Evolutionary conservation across 2,888 invertebrate genomes (phyloP).

Genomic region (Eupeodes latifasciatus): DNA sequence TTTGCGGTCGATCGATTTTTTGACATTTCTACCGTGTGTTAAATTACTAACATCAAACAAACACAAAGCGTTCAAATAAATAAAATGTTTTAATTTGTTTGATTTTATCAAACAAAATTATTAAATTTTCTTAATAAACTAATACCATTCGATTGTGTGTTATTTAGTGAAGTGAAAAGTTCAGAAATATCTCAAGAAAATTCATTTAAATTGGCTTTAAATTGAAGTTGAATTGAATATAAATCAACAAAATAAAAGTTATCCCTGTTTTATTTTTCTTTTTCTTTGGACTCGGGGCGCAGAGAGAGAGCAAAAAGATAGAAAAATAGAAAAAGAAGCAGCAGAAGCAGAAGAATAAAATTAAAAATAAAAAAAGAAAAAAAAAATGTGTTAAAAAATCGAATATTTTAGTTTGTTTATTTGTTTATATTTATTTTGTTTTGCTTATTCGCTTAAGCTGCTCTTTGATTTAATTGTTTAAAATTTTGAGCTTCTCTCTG

Average conservation of each 20-base stretch:
- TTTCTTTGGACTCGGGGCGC: no score
- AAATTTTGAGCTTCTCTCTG: slow-evolving; percentile 3
- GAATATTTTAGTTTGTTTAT: slow-evolving; percentile 15
- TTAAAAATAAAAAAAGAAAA: background rate
- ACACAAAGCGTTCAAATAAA: slow-evolving; percentile 44
- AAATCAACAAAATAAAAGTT: background rate
- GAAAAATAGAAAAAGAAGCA: background rate
- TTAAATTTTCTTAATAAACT: background rate
- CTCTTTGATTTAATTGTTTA: background rate
- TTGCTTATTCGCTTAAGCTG: background rate
- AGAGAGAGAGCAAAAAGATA: no score
- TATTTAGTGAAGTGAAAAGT: slow-evolving; percentile 61
- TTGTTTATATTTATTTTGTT: slow-evolving; percentile 27
- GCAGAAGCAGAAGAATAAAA: background rate
- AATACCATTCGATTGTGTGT: slow-evolving; percentile 21
- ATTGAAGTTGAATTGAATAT: slow-evolving; percentile 42
- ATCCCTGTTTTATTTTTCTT: background rate
- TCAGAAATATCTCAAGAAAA: slow-evolving; percentile 20
- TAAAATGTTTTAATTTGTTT: slow-evolving; percentile 10
- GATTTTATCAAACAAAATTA: slow-evolving; percentile 69
- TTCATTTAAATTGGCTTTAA: slow-evolving; percentile 24
- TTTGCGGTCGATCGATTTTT: slow-evolving; percentile 72
- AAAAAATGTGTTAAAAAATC: slow-evolving; percentile 58
- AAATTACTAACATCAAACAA: slow-evolving; percentile 19
- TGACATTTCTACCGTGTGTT: slow-evolving; percentile 71